These are phyloP conservation scores for Corythoichthys intestinalis DNA, from an alignment of 2,113 vertebrate genomes.

Conservation along the genomic window DNA sequence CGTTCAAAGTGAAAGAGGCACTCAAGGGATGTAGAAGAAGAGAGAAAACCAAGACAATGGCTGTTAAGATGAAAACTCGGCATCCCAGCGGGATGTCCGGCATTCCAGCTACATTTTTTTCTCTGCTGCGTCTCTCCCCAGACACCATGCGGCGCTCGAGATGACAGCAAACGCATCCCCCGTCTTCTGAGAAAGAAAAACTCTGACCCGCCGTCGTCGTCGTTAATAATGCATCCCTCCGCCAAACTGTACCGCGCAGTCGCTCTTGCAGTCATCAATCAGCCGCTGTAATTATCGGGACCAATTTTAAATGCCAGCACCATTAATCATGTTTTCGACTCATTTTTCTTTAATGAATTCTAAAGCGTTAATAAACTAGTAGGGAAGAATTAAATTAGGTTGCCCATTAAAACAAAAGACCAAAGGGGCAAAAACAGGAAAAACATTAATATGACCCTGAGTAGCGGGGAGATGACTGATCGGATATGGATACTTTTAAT, in stretches of 20 bases:
- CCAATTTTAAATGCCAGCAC: constrained; percentile 43
- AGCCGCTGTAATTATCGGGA: constrained; percentile 37
- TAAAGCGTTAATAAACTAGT: constrained; percentile 28
- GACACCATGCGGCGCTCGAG: constrained; percentile 10
- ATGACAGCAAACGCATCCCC: constrained; percentile 30
- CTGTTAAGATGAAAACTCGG: constrained; percentile 32
- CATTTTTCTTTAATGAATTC: constrained; percentile 33
- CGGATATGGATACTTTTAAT: no score
- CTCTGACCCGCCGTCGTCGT: constrained; percentile 29
- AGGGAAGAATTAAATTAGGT: constrained; percentile 13
- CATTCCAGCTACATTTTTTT: constrained; percentile 25
- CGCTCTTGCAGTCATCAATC: constrained; percentile 37
- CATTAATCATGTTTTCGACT: constrained; percentile 35
- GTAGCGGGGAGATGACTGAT: constrained; percentile 39
- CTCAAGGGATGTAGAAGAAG: constrained; percentile 23
- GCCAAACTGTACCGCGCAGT: constrained; percentile 28
- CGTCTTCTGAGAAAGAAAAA: constrained; percentile 28
- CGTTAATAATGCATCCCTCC: constrained; percentile 34
- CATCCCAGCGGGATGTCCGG: constrained; percentile 9
- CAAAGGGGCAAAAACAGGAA: constrained; percentile 9
- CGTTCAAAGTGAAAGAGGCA: constrained; percentile 22
- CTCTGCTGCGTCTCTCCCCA: constrained; percentile 19
- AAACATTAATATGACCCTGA: constrained; percentile 20
- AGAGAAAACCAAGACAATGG: constrained; percentile 34
- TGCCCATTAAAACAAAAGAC: constrained; percentile 14